Base-by-base conservation (phyloP, 2,113 vertebrate species). In the Mormyrus iriodes region DNA sequence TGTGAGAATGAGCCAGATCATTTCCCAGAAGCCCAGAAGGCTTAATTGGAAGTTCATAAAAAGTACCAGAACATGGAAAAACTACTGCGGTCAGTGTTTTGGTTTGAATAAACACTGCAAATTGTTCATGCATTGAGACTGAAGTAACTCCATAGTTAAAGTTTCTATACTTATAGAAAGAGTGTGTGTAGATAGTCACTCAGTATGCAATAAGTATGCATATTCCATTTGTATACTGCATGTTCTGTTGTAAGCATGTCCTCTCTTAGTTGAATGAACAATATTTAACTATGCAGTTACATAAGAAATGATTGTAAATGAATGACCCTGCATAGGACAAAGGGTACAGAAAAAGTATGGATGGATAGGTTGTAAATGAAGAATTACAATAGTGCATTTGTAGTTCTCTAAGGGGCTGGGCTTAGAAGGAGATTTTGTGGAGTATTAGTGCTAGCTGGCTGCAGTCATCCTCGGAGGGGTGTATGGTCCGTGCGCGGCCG, bases 1-100 rank as follows among this genome's bases (percentile, higher is more conserved):
- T 76, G 83, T 90, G 89, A 85, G 24, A 42, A 53, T 89, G 52
- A 87, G 65, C 39, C 39, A 46, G 8, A 31, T 31, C 15, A 21
- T 58, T 55, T 84, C 88, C 53, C 69, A 27, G 48, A 90, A 52
- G 48, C 61, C 24, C 82, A n/a, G 82, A 39, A 42, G 90, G 89
- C 52, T 52, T 49, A 21, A 76, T n/a, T 61, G 83, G 39, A 61
- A 87, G 49, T 76, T 27, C 84, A 86, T 53, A 27, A 51, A 5
- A 48, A 15, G 83, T n/a, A 24, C 82, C 3, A 49, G 7, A 48
- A 48, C 21, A 13, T 85, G 46, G 83, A 85, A 51, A n/a, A 85
- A 49, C 44, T 21, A 13, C 83, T 10, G 82, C 1, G 21, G 31
- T 73, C 65, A 35, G 35, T 15, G 21, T 73, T 73, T 73, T 27